A percentile compares a stretch with the other conserved stretches of the same genome.
Conservation (phyloP, 2,888 invertebrate genomes). For the Auanema sp. region DNA sequence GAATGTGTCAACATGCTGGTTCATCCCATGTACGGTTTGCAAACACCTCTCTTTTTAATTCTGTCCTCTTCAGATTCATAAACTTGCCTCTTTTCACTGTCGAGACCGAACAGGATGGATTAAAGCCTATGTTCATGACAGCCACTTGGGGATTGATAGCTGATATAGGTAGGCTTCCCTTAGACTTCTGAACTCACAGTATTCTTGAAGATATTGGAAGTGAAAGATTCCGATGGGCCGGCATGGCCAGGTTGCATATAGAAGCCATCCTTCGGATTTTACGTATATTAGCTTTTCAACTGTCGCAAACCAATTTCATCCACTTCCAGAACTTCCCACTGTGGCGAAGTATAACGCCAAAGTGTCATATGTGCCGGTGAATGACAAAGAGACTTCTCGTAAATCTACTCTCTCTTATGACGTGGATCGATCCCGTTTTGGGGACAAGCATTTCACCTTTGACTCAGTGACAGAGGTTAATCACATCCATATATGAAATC, state of each 20-base stretch:
- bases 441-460: conserved; percentile 39
- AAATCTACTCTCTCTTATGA: conserved; percentile 35
- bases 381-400: conserved; percentile 26
- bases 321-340: conserved; percentile 35
- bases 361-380: conserved; percentile 48
- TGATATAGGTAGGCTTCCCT: conserved; percentile 44
- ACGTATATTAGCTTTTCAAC: conserved; percentile 19
- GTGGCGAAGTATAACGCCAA: conserved; percentile 42
- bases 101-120: conserved; percentile 33
- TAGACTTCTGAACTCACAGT: not conserved
- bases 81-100: conserved; percentile 27
- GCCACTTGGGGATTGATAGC: conserved; percentile 52
- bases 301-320: not conserved
- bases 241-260: conserved; percentile 50
- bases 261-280: conserved; percentile 48
- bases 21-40: conserved; percentile 29
- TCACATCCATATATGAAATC: not conserved
- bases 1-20: conserved; percentile 45
- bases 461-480: conserved; percentile 24
- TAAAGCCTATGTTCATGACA: conserved; percentile 47
- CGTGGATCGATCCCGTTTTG: conserved; percentile 30
- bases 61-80: conserved; percentile 6
- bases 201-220: conserved; percentile 38
- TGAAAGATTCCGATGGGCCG: conserved; percentile 52
- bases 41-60: not conserved